Evolutionary conservation across 2,888 invertebrate species (phyloP).

Genomic region (Hydraecia micacea): DNA sequence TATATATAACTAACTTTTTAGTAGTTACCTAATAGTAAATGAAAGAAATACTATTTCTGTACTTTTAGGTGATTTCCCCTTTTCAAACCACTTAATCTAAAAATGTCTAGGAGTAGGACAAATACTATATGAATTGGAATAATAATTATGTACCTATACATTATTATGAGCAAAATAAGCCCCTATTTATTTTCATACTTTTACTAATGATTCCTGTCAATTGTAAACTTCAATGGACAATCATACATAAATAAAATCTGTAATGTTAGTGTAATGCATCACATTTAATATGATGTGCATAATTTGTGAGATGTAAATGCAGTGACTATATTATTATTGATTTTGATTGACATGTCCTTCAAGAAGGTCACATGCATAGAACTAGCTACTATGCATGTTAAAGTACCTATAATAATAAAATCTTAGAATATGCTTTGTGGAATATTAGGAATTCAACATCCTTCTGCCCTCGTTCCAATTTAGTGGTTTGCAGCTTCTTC

Average conservation of each 20-base stretch:
- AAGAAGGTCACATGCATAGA: constrained; percentile 21
- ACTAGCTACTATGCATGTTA: neutral
- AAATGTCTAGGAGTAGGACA: neutral
- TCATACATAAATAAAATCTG: constrained; percentile 6
- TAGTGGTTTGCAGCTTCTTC: neutral
- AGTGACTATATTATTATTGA: neutral
- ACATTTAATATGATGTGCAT: neutral
- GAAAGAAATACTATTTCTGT: too few relatives aligned
- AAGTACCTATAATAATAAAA: constrained; percentile 3
- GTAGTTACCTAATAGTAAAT: neutral
- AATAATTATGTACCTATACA: neutral
- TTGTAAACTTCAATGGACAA: neutral
- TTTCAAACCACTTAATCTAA: neutral
- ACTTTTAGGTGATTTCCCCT: neutral
- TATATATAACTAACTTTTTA: neutral
- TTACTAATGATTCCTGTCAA: neutral
- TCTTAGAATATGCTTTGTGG: neutral
- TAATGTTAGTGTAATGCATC: neutral
- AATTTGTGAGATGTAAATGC: constrained; percentile 1
- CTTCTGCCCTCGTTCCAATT: neutral
- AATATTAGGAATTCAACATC: neutral
- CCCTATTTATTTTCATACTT: neutral
- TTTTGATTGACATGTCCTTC: constrained; percentile 18
- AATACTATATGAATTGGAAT: neutral
- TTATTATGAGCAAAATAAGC: neutral